Percentiles rank a stretch among this genome's conserved stretches.
These are phyloP conservation scores for Lipotes vexillifer DNA, from an alignment of 2,113 vertebrate species.

Conservation along the genomic window DNA sequence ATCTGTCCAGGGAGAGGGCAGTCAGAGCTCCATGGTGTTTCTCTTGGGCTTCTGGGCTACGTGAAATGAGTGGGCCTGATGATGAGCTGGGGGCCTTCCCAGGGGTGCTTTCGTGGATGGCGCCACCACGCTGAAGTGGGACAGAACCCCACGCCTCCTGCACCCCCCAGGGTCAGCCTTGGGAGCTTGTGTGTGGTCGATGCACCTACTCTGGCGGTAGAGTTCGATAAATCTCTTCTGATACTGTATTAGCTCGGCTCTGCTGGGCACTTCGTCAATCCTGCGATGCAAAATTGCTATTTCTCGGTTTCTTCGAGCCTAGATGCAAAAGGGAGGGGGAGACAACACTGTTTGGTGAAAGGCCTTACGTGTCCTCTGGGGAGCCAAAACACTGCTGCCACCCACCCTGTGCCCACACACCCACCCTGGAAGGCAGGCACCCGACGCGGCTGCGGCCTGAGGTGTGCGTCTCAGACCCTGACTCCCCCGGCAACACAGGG, in stretches of 20 bases:
- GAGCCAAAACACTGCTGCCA: not conserved
- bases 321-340: slow-evolving; percentile 39
- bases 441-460: not conserved
- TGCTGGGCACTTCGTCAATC: slow-evolving; percentile 97
- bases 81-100: not conserved
- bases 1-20: not conserved
- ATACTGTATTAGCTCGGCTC: slow-evolving; percentile 97
- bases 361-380: not conserved
- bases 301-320: slow-evolving; percentile 97
- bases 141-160: not conserved
- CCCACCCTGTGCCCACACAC: not conserved
- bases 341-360: slow-evolving; percentile 6
- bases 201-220: slow-evolving; percentile 92
- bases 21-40: not conserved
- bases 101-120: not conserved
- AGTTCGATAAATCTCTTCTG: slow-evolving; percentile 99
- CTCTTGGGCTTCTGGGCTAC: rapidly evolving
- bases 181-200: slow-evolving; percentile 37
- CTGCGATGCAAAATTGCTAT: slow-evolving; percentile 96
- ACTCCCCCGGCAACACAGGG: not conserved
- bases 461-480: not conserved
- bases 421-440: not conserved
- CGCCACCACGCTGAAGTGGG: not conserved
- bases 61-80: not conserved
- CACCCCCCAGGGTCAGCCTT: slow-evolving; percentile 35